phyloP scores from a whole-genome alignment of 2,113 vertebrate genomes.

The Seriola dumerili region DNA sequence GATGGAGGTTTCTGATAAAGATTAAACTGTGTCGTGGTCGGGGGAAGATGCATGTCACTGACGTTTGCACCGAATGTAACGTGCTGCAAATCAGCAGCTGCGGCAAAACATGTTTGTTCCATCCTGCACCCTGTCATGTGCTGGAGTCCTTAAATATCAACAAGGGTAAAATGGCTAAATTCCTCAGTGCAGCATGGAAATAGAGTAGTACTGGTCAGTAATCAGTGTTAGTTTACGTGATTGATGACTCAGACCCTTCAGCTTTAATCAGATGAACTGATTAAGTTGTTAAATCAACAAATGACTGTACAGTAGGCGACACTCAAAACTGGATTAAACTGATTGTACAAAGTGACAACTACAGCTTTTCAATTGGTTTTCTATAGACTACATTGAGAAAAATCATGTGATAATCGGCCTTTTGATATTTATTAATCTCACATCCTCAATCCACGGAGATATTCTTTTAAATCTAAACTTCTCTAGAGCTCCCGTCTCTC shows the following conservation, averaged over 20 bases:
- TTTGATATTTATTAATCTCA: not conserved
- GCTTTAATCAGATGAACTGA: conserved; percentile 21
- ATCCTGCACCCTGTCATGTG: not conserved
- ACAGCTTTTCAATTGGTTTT: not conserved
- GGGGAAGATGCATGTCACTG: not conserved
- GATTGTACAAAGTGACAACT: not conserved
- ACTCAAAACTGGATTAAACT: not conserved
- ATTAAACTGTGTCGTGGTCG: conserved; percentile 19
- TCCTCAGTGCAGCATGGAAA: conserved; percentile 30
- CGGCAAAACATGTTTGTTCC: conserved; percentile 12
- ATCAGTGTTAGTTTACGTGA: conserved; percentile 10
- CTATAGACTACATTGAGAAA: not conserved
- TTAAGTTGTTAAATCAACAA: conserved; percentile 8
- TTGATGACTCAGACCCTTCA: not conserved
- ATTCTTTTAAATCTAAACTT: not conserved
- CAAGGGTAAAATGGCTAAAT: conserved; percentile 10
- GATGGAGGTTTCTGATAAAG: not conserved
- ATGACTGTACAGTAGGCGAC: not conserved
- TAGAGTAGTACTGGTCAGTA: conserved; percentile 8
- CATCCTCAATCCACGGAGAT: not conserved
- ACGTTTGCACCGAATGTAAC: conserved; percentile 8
- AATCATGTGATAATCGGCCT: not conserved
- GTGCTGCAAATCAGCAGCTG: conserved; percentile 6
- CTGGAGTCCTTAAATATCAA: conserved; percentile 19
- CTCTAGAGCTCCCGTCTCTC: not conserved